Evolutionary conservation across 1,140 invertebrate species (phyloP).

Genomic region (Drosophila sturtevanti): DNA sequence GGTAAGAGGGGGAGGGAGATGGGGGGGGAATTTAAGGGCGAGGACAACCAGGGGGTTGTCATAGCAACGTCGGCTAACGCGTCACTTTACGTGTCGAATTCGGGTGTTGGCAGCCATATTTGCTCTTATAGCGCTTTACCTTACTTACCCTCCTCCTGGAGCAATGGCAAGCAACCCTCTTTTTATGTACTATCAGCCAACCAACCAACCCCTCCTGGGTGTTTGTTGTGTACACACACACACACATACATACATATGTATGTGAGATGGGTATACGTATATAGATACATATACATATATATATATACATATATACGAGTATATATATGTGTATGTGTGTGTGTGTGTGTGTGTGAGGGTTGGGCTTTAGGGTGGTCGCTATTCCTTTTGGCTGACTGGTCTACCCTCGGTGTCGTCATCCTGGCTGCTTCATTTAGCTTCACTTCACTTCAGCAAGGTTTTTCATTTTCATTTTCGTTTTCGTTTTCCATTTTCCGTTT

Average conservation of each 20-base stretch:
- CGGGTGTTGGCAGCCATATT: conserved; percentile 82
- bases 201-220: conserved; percentile 14
- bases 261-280: conserved; percentile 23
- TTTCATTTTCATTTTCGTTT: too few species aligned
- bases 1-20: too few species aligned
- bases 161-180: conserved; percentile 30
- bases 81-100: conserved; percentile 82
- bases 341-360: not conserved
- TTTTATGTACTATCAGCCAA: conserved; percentile 15
- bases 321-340: conserved; percentile 9
- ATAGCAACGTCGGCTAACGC: conserved; percentile 78
- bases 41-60: conserved; percentile 58
- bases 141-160: conserved; percentile 55
- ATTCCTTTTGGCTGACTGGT: conserved; percentile 1
- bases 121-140: conserved; percentile 81
- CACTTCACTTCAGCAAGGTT: conserved; percentile 35
- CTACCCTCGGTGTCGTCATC: conserved; percentile 8
- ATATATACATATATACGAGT: conserved; percentile 2
- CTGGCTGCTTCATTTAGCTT: conserved; percentile 58
- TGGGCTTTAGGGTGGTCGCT: conserved; percentile 29
- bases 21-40: not conserved
- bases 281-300: too few species aligned
- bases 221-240: conserved; percentile 14
- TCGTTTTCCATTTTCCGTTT: conserved; percentile 14
- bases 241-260: not conserved